Conservation (phyloP, 1,140 invertebrate species). For the Pinna nobilis region DNA sequence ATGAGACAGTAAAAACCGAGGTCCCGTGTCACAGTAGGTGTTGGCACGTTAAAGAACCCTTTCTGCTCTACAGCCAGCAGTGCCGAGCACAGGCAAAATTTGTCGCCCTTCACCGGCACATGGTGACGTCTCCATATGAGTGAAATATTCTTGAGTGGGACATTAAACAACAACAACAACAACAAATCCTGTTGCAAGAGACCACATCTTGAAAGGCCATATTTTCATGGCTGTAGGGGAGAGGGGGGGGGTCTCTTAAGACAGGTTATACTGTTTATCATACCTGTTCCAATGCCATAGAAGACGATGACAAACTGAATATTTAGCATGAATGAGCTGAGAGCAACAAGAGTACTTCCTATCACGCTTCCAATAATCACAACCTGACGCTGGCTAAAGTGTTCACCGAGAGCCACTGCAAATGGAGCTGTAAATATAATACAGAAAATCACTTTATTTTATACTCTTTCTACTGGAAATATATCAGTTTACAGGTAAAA, state of each 20-base stretch:
- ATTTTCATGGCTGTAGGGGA: background rate
- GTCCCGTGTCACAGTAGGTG: too few relatives aligned
- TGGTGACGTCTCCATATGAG: too few relatives aligned
- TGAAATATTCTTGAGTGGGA: too few relatives aligned
- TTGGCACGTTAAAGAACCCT: too few relatives aligned
- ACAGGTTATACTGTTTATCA: background rate
- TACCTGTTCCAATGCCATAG: conserved; percentile 57
- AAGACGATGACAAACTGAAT: conserved; percentile 50
- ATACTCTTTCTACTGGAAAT: background rate
- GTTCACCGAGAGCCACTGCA: conserved; percentile 47
- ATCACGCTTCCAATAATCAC: conserved; percentile 50
- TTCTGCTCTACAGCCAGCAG: too few relatives aligned
- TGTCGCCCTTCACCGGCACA: too few relatives aligned
- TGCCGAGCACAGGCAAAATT: too few relatives aligned
- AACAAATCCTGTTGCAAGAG: background rate
- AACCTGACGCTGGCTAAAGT: conserved; percentile 43
- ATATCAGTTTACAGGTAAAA: background rate
- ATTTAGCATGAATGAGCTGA: conserved; percentile 47
- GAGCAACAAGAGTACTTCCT: conserved; percentile 41
- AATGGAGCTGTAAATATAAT: conserved; percentile 51
- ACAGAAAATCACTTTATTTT: background rate
- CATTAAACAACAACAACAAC: too few relatives aligned
- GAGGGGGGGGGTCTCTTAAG: too few relatives aligned
- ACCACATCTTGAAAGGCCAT: too few relatives aligned
- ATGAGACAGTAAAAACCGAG: too few relatives aligned